These are phyloP conservation scores for Eupithecia abbreviata DNA, from an alignment of 2,888 invertebrate genomes.

Conservation along the genomic window DNA sequence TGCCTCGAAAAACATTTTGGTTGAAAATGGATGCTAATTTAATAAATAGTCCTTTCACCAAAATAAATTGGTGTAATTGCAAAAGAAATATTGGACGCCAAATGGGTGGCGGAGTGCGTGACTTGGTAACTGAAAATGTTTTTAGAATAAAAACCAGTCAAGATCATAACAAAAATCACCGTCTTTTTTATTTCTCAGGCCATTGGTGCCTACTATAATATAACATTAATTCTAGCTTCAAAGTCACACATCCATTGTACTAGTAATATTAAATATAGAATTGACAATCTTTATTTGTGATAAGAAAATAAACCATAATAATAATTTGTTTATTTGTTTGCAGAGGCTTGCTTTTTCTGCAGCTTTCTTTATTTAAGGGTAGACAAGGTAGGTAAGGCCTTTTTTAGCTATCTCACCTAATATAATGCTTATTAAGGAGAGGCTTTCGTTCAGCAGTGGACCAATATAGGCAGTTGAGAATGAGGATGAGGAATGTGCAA, in stretches of 20 bases:
- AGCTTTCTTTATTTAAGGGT: too few relatives aligned
- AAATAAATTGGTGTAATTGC: slow-evolving; percentile 60
- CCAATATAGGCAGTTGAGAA: too few relatives aligned
- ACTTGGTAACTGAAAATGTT: slow-evolving; percentile 55
- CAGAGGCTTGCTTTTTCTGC: too few relatives aligned
- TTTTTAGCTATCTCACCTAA: too few relatives aligned
- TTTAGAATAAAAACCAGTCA: slow-evolving; percentile 35
- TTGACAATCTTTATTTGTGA: too few relatives aligned
- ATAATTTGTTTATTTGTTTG: too few relatives aligned
- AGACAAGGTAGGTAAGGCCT: too few relatives aligned
- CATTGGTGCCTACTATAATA: background rate
- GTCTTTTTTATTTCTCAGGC: background rate
- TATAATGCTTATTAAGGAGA: too few relatives aligned
- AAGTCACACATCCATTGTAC: slow-evolving; percentile 9
- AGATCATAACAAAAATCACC: background rate
- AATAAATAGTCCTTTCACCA: slow-evolving; percentile 59
- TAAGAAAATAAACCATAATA: too few relatives aligned
- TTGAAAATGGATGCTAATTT: slow-evolving; percentile 60
- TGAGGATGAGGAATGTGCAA: too few relatives aligned
- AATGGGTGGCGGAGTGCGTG: slow-evolving; percentile 53
- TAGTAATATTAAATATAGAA: background rate
- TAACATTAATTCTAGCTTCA: background rate
- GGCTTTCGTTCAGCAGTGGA: too few relatives aligned
- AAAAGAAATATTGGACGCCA: slow-evolving; percentile 54
- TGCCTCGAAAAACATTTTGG: slow-evolving; percentile 50